Evolutionary conservation across 1,140 invertebrate species (phyloP).

Genomic region (Caenorhabditis briggsae): DNA sequence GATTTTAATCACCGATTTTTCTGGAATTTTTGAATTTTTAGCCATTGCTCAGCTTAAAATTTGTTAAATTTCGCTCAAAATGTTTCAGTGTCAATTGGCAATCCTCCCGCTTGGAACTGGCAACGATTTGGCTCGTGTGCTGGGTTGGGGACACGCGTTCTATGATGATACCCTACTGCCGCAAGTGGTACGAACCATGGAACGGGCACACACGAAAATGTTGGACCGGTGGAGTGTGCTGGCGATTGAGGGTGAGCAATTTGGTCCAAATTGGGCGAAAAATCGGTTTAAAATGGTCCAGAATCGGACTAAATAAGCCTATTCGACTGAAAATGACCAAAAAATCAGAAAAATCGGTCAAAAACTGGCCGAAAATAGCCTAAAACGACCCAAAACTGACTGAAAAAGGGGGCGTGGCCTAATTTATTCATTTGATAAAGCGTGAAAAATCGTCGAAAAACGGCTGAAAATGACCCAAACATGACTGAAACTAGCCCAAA

Average conservation of each 20-base stretch:
- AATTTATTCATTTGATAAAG: no score
- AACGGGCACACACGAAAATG: slow-evolving; percentile 94
- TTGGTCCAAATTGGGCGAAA: no score
- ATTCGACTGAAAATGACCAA: not conserved
- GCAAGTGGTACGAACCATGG: slow-evolving; percentile 90
- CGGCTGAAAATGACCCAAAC: no score
- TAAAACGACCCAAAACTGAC: no score
- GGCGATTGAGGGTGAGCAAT: slow-evolving; percentile 57
- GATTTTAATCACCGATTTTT: no score
- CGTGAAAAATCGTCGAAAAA: no score
- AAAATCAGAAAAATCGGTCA: not conserved
- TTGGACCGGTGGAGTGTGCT: slow-evolving; percentile 84
- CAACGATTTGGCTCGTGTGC: slow-evolving; percentile 91
- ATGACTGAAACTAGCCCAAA: no score
- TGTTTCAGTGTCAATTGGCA: slow-evolving; percentile 87
- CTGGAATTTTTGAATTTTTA: not conserved
- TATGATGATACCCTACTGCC: slow-evolving; percentile 94
- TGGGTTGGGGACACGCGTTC: slow-evolving; percentile 95
- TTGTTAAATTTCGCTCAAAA: not conserved
- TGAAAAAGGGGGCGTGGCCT: no score
- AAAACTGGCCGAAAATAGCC: no score
- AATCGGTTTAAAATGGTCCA: not conserved
- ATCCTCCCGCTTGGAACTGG: slow-evolving; percentile 94
- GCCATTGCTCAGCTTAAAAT: not conserved
- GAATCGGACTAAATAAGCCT: no score